Conservation (phyloP, 2,888 invertebrate species). For the Ormia ochracea region DNA sequence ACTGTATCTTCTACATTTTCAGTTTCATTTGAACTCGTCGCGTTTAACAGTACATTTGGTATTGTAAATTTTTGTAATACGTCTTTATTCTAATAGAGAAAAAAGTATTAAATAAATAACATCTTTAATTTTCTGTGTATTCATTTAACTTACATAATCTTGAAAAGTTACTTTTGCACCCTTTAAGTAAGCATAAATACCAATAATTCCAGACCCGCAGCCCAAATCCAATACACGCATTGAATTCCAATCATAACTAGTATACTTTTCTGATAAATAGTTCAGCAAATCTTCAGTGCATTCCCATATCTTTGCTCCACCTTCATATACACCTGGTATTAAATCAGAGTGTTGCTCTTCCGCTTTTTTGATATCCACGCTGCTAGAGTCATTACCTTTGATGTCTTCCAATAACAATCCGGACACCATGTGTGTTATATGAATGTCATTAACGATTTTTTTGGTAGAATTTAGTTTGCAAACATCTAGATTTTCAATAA, state of each 20-base stretch:
- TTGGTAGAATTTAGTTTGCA: constrained; percentile 70
- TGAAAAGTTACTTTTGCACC: constrained; percentile 89
- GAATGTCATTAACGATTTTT: constrained; percentile 62
- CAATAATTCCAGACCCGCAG: constrained; percentile 93
- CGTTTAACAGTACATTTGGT: constrained; percentile 86
- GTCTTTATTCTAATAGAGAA: constrained; percentile 86
- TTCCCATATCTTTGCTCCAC: constrained; percentile 97
- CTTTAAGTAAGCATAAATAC: constrained; percentile 84
- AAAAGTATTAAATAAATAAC: background rate
- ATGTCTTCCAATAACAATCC: constrained; percentile 70
- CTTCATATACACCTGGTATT: constrained; percentile 88
- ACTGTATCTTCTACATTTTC: constrained; percentile 1
- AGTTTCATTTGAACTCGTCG: constrained; percentile 63
- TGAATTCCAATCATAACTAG: constrained; percentile 75
- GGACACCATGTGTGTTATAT: constrained; percentile 68
- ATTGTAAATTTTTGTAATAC: constrained; percentile 88
- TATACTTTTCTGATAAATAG: constrained; percentile 79
- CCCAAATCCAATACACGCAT: constrained; percentile 90
- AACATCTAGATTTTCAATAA: constrained; percentile 68
- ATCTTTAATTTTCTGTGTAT: background rate
- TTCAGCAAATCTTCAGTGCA: constrained; percentile 88
- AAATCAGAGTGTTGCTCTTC: constrained; percentile 85
- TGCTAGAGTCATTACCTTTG: constrained; percentile 61
- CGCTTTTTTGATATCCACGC: constrained; percentile 76
- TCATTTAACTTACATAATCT: constrained; percentile 89